Evolutionary conservation across 2,797 vertebrate genomes (phyloP).

Genomic region (Anabas testudineus): DNA sequence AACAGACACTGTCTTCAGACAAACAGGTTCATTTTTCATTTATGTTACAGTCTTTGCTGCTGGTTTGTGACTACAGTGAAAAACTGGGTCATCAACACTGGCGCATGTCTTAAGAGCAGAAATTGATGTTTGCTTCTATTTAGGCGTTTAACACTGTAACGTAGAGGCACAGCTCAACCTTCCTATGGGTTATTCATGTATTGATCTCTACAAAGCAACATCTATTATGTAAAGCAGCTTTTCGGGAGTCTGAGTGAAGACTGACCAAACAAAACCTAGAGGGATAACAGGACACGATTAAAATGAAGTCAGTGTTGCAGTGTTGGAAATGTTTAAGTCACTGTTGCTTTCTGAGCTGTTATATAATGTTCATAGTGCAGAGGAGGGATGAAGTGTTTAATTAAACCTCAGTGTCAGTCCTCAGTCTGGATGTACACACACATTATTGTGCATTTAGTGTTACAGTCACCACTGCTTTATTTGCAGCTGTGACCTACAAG

Average conservation of each 20-base stretch:
- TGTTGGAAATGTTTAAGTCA: conserved; percentile 29
- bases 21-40: conserved; percentile 12
- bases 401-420: conserved; percentile 7
- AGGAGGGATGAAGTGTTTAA: conserved; percentile 22
- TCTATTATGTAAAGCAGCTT: conserved; percentile 10
- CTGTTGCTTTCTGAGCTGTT: conserved; percentile 16
- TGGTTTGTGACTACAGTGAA: not conserved
- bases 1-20: conserved; percentile 5
- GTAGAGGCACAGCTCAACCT: not conserved
- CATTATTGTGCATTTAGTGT: conserved; percentile 3
- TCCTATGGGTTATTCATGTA: conserved; percentile 14
- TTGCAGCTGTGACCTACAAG: conserved; percentile 21
- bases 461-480: conserved; percentile 2
- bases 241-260: conserved; percentile 10
- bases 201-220: conserved; percentile 15
- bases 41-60: not conserved
- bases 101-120: not conserved
- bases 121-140: conserved; percentile 17
- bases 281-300: not conserved
- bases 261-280: conserved; percentile 11
- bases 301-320: conserved; percentile 1
- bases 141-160: conserved; percentile 2
- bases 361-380: not conserved
- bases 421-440: conserved; percentile 13
- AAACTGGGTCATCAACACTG: not conserved